Evolutionary conservation across 2,888 invertebrate genomes (phyloP), one percentile per base, ranked within the genome.

Genomic region (Ormyrus rosae): DNA sequence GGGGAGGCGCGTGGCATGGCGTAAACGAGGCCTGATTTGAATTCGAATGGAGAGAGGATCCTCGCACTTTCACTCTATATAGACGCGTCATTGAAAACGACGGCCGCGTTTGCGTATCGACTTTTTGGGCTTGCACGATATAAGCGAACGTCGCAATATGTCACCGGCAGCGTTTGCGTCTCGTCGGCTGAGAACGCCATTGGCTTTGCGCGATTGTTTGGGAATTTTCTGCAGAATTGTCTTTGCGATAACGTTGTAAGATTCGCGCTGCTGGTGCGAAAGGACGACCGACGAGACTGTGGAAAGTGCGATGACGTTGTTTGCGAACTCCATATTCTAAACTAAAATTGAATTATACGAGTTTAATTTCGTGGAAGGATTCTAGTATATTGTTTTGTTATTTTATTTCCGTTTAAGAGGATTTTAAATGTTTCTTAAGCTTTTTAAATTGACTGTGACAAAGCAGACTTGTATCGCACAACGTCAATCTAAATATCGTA

Each of bases 21-120:
- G 87, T 86, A 86, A 88, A 88, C 87, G 88, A 87, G 87, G 85
- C 83, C 89, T 90, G 89, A 90, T 90, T 90, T 90, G 90, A 90
- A 90, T 90, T 86, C 89, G 89, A 90, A 90, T 90, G 87, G 89
- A 88, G 88, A 87, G 19, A 69, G 88, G 89, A 88, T 88, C 34
- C 34, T 88, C 88, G 88, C 87, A 86, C 86, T 73, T 80, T 72
- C 85, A 86, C 50, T 45, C 58, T n/a, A 8, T 56, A 13, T 53
- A 45, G 53, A 13, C 60, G 68, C 63, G 63, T 1, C n/a, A 11
- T 55, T 85, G 5, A 34, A 34, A 34, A 4, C 34, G 34, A 4
- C 34, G 34, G 34, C 34, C 34, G 4, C 34, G 34, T n/a, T 19
- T n/a, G 10, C 51, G 19, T 19, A 11, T 5, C 85, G 86, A 88